Conservation (phyloP, 2,113 vertebrate genomes). For the Salvator merianae region DNA sequence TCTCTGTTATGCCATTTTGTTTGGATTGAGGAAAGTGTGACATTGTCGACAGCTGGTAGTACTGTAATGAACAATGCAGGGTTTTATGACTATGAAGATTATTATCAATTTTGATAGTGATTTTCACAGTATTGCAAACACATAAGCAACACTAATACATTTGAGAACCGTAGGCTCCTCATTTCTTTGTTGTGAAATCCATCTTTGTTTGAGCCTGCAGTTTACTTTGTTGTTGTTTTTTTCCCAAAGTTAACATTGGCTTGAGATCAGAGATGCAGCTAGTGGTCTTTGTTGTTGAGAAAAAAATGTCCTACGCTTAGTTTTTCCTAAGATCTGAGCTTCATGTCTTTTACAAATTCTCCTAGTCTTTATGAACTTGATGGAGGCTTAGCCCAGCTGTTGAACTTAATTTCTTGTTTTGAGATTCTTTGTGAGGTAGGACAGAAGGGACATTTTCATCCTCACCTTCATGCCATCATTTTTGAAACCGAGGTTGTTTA, state of each 20-base stretch:
- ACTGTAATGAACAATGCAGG: not conserved
- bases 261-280: not conserved
- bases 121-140: constrained; percentile 27
- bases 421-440: not conserved
- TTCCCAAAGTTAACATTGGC: not conserved
- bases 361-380: not conserved
- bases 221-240: constrained; percentile 6
- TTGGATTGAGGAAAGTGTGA: constrained; percentile 33
- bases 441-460: not conserved
- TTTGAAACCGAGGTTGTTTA: no score
- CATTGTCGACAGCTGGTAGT: constrained; percentile 22
- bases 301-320: not conserved
- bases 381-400: not conserved
- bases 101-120: constrained; percentile 17
- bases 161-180: not conserved
- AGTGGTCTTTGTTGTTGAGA: not conserved
- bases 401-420: not conserved
- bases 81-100: constrained; percentile 24
- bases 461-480: no score
- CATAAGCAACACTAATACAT: not conserved
- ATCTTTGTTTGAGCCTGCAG: not conserved
- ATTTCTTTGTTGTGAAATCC: constrained; percentile 11
- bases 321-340: not conserved
- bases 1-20: not conserved
- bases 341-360: not conserved